Base-by-base conservation (phyloP, 2,797 vertebrate genomes). In the Halcyon badia region DNA sequence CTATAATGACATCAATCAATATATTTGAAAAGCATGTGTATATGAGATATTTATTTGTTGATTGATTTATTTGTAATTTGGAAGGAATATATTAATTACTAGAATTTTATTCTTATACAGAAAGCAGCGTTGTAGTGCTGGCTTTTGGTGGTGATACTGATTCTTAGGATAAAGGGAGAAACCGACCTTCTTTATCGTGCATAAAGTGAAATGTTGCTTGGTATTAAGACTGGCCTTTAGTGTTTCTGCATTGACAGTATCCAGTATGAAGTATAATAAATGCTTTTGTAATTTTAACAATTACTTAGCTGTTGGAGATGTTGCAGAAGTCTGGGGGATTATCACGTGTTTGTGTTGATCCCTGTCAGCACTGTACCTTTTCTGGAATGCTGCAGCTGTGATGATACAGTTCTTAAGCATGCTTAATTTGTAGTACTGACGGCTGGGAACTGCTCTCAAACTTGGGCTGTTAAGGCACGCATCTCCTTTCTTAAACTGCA, bases 151-250 rank as follows among this genome's bases (percentile, higher is more conserved):
- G 7, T 83, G n/a, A 69, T 91, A 48, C 9, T 86, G 69, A 86
- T 94, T n/a, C 54, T 75, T 72, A 83, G 52, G 56, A 26, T 87
- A 81, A 85, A 87, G 56, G 65, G 46, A 95, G 42, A 75, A 57
- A 71, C 7, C 0, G 8, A 41, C 14, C n/a, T 86, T 44, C 49
- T 80, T 85, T 69, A 60, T 76, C 46, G 75, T 76, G 68, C 56
- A 44, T 48, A 56, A 94, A 65, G 37, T 90, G 30, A 85, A 94
- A 54, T 31, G 42, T 64, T 96, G 65, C 72, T 94, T 87, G 75
- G 28, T 95, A 22, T 79, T 73, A 83, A 89, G 94, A 84, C 89
- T 95, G 94, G 79, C 68, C 82, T 88, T 66, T 91, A 88, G 92
- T 92, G 82, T 95, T 93, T 91, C 85, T 60, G 39, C 72, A 58